Percentiles rank a stretch among this genome's conserved stretches.
Conservation (phyloP, 2,113 vertebrate species). For the Macquaria ambigua region DNA sequence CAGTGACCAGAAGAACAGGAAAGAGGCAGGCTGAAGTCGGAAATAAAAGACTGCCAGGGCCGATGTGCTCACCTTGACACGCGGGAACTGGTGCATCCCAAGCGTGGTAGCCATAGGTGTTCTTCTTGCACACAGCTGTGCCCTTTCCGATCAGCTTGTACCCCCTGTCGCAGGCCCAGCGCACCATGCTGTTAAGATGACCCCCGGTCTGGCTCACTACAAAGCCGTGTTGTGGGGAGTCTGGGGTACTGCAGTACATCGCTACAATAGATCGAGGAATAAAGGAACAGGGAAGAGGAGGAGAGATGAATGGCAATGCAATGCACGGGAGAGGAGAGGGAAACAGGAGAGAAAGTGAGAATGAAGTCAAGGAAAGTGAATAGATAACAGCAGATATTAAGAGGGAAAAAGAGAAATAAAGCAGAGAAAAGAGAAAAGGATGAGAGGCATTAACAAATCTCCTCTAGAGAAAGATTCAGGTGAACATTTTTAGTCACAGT, state of each 20-base stretch:
- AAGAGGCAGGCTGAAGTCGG: conserved; percentile 34
- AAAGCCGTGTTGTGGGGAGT: conserved; percentile 95
- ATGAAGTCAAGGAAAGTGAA: conserved; percentile 11
- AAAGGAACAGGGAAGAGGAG: conserved; percentile 16
- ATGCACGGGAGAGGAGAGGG: neutral
- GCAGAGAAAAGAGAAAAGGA: conserved; percentile 11
- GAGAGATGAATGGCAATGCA: neutral
- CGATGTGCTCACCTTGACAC: conserved; percentile 91
- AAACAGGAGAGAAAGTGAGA: conserved; percentile 11
- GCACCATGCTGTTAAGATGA: conserved; percentile 94
- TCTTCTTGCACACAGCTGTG: conserved; percentile 91
- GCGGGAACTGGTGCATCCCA: conserved; percentile 95
- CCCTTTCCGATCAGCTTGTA: conserved; percentile 94
- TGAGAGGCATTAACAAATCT: conserved; percentile 35
- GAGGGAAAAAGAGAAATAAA: conserved; percentile 16
- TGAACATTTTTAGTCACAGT: conserved; percentile 51
- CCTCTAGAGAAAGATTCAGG: conserved; percentile 43
- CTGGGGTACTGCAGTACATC: conserved; percentile 96
- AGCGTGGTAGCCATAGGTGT: conserved; percentile 88
- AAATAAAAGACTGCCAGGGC: conserved; percentile 55
- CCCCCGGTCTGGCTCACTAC: conserved; percentile 97
- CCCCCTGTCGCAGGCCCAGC: conserved; percentile 97
- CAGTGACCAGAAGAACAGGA: conserved; percentile 65
- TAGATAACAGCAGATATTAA: conserved; percentile 10
- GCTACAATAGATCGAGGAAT: conserved; percentile 79